Conservation (phyloP, 2,113 vertebrate species). For the Hippolais icterina region DNA sequence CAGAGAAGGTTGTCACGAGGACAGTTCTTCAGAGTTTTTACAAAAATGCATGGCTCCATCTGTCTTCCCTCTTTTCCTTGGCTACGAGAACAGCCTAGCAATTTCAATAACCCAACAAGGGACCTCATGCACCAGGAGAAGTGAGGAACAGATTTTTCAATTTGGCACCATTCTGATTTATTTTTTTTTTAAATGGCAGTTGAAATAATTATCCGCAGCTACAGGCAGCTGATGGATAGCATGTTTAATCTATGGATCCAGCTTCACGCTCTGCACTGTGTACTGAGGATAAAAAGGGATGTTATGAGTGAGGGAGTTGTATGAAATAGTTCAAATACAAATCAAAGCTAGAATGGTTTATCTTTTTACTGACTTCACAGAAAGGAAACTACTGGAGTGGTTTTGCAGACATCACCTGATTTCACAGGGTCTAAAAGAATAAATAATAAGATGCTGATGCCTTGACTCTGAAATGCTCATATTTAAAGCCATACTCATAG, state of each 20-base stretch:
- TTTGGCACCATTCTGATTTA: slow-evolving; percentile 74
- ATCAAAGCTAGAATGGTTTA: slow-evolving; percentile 10
- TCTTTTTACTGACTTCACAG: background rate
- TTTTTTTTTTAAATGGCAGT: slow-evolving; percentile 65
- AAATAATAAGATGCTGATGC: background rate
- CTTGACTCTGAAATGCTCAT: background rate
- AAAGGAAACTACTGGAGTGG: background rate
- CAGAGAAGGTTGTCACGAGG: slow-evolving; percentile 68
- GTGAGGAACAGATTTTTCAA: slow-evolving; percentile 79
- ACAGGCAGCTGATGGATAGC: slow-evolving; percentile 53
- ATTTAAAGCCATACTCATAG: background rate
- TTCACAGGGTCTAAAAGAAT: background rate
- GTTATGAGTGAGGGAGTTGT: slow-evolving; percentile 8
- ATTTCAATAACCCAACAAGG: slow-evolving; percentile 76
- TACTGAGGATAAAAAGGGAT: slow-evolving; percentile 45
- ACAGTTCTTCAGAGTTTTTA: slow-evolving; percentile 71
- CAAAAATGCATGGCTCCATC: slow-evolving; percentile 76
- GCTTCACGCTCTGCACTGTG: slow-evolving; percentile 10
- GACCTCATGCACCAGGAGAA: slow-evolving; percentile 71
- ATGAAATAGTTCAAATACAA: slow-evolving; percentile 48
- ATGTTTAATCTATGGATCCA: slow-evolving; percentile 58
- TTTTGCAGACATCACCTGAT: background rate
- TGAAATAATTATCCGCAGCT: slow-evolving; percentile 69
- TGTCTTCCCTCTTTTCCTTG: slow-evolving; percentile 75
- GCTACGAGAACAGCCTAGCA: slow-evolving; percentile 72